phyloP scores from a whole-genome alignment of 2,888 invertebrate species.

The Cheilosia pagana region DNA sequence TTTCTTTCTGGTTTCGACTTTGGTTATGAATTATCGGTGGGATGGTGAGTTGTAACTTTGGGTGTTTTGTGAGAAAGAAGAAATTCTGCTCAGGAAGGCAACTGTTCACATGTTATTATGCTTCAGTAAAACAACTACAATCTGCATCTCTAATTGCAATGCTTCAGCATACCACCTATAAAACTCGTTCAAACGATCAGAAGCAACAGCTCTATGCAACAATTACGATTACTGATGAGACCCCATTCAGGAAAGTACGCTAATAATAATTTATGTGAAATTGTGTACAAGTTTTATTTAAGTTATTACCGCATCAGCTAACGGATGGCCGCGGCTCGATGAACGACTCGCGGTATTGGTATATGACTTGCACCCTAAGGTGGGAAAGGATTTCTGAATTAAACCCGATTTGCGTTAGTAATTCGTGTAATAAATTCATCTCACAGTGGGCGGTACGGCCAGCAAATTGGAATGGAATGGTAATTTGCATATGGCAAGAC shows the following conservation, averaged over 20 bases:
- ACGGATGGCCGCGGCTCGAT: conserved; percentile 32
- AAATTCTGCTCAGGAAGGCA: too few species aligned
- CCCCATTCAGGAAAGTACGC: conserved; percentile 12
- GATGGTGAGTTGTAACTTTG: not conserved
- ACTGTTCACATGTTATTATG: too few species aligned
- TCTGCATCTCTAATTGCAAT: too few species aligned
- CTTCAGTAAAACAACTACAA: not conserved
- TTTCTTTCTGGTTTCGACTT: not conserved
- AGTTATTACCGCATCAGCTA: conserved; percentile 46
- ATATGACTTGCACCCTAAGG: conserved; percentile 4
- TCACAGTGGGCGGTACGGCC: conserved; percentile 20
- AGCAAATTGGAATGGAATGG: conserved; percentile 20
- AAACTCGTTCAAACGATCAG: conserved; percentile 19
- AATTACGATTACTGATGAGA: conserved; percentile 47
- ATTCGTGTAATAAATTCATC: conserved; percentile 48
- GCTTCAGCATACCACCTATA: conserved; percentile 5
- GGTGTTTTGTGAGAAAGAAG: not conserved
- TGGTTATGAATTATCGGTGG: conserved; percentile 18
- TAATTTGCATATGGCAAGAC: conserved; percentile 33
- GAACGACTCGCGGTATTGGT: conserved; percentile 2
- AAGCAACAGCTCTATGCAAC: conserved; percentile 34
- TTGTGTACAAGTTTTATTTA: not conserved
- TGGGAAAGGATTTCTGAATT: conserved; percentile 3
- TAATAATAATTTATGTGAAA: conserved; percentile 50
- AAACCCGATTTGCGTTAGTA: conserved; percentile 21